These are phyloP conservation scores for Cyprinodon brontotheroides DNA, from an alignment of 2,113 vertebrate species.

Conservation along the genomic window DNA sequence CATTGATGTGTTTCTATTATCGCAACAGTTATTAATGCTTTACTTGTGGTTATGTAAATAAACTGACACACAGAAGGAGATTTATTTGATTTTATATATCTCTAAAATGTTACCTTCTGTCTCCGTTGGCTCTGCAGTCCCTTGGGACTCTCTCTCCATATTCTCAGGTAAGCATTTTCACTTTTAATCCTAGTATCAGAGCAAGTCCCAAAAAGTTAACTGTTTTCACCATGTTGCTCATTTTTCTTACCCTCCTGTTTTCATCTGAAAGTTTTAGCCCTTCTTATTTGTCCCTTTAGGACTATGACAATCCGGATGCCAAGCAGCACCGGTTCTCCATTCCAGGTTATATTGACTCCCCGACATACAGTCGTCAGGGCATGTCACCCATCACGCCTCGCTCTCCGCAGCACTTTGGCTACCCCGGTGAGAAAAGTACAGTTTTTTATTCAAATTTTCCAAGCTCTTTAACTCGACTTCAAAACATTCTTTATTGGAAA, in stretches of 20 bases:
- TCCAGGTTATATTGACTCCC: conserved; percentile 94
- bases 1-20: too few relatives aligned
- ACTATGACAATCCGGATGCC: conserved; percentile 90
- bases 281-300: conserved; percentile 71
- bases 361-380: conserved; percentile 89
- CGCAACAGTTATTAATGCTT: neutral
- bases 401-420: conserved; percentile 92
- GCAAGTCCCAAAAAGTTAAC: conserved; percentile 28
- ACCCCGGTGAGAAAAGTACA: conserved; percentile 83
- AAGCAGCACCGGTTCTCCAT: conserved; percentile 91
- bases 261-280: neutral
- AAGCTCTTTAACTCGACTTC: neutral
- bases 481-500: neutral
- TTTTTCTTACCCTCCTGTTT: neutral
- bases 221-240: conserved; percentile 10
- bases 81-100: neutral
- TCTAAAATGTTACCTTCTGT: conserved; percentile 38
- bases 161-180: conserved; percentile 86
- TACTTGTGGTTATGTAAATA: neutral
- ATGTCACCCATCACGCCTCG: conserved; percentile 92
- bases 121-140: conserved; percentile 80
- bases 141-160: conserved; percentile 93
- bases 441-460: neutral
- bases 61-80: neutral
- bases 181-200: neutral